These are phyloP conservation scores for Entomyzon cyanotis DNA, from an alignment of 2,113 vertebrate species.

Conservation along the genomic window DNA sequence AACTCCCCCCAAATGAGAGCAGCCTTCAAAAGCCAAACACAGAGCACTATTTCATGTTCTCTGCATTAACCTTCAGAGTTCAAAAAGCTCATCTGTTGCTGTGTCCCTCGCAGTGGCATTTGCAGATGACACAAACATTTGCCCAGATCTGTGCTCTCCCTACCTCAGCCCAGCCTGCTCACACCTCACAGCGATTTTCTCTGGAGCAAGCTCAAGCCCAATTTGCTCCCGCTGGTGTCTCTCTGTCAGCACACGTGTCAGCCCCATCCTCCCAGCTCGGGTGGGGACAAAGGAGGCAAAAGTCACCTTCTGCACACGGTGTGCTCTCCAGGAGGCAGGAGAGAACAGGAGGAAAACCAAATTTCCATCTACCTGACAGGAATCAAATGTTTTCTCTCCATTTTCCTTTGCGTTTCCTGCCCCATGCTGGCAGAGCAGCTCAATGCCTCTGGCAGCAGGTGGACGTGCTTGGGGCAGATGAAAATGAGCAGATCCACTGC, in stretches of 20 bases:
- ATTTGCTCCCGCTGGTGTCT: conserved; percentile 23
- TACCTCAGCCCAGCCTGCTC: background rate
- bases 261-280: background rate
- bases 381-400: fast-evolving
- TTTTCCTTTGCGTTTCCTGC: background rate
- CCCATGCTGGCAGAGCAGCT: fast-evolving
- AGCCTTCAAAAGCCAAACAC: background rate
- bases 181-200: background rate
- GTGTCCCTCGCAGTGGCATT: background rate
- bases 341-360: background rate
- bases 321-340: background rate
- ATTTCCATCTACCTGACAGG: background rate
- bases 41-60: background rate
- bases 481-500: background rate
- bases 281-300: background rate
- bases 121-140: conserved; percentile 18
- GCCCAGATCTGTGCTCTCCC: background rate
- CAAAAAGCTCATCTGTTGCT: background rate
- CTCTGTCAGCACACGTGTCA: conserved; percentile 13
- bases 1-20: background rate
- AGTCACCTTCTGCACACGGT: background rate
- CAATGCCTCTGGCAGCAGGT: background rate
- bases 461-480: background rate
- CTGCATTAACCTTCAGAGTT: conserved; percentile 4
- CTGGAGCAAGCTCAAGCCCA: conserved; percentile 29